phyloP scores from a whole-genome alignment of 2,888 invertebrate genomes.

The Chymomyza amoena region DNA sequence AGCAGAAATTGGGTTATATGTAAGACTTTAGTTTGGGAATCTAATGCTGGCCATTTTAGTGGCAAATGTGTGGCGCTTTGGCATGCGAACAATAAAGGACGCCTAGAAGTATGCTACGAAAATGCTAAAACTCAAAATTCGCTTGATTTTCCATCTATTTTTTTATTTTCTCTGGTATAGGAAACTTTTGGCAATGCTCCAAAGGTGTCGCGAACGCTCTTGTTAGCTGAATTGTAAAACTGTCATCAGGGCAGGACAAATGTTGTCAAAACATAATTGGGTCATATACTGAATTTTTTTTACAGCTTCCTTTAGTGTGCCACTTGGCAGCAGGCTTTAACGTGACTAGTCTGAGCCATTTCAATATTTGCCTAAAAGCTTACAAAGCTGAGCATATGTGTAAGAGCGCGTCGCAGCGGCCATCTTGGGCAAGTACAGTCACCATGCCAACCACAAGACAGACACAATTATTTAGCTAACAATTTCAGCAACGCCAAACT shows the following conservation, averaged over 20 bases:
- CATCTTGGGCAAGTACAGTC: neutral
- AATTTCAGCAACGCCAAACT: conserved; percentile 54
- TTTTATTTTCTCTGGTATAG: neutral
- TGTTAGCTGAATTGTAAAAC: conserved; percentile 61
- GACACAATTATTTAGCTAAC: conserved; percentile 66
- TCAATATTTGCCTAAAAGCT: conserved; percentile 44
- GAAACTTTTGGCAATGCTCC: conserved; percentile 45
- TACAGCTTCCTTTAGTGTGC: neutral
- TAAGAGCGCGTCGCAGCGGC: neutral
- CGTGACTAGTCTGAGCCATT: conserved; percentile 23
- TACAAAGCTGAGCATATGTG: conserved; percentile 1
- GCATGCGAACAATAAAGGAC: conserved; percentile 9
- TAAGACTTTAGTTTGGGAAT: neutral
- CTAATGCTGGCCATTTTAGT: neutral
- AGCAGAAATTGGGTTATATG: neutral
- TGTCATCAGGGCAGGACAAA: conserved; percentile 49
- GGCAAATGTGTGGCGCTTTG: neutral
- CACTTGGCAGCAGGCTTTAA: neutral
- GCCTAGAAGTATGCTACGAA: conserved; percentile 14
- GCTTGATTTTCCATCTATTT: neutral
- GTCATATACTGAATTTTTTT: conserved; percentile 52
- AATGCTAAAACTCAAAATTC: conserved; percentile 14
- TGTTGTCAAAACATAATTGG: conserved; percentile 53
- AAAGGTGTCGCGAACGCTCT: conserved; percentile 49
- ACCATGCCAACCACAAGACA: conserved; percentile 53